Evolutionary conservation across 1,140 invertebrate species (phyloP).

Genomic region (Lepidotrigona ventralis): DNA sequence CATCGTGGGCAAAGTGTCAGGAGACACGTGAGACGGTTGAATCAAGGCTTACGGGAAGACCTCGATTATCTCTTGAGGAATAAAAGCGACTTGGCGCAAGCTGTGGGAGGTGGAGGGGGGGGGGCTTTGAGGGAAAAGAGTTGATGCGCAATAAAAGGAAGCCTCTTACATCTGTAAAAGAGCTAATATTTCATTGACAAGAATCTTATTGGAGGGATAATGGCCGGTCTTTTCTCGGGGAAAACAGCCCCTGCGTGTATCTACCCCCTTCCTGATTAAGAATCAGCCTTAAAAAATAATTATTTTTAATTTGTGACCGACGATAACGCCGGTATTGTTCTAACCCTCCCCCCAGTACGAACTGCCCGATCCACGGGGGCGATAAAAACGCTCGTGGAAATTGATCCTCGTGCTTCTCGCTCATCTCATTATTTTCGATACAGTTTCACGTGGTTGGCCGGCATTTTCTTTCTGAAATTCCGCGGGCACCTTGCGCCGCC

Average conservation of each 20-base stretch:
- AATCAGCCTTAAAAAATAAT: conserved; percentile 79
- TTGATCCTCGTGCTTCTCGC: conserved; percentile 71
- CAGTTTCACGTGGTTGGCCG: conserved; percentile 72
- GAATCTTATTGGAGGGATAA: conserved; percentile 78
- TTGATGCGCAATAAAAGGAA: conserved; percentile 73
- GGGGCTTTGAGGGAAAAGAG: conserved; percentile 74
- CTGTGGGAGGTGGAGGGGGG: conserved; percentile 53
- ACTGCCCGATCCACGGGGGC: conserved; percentile 2
- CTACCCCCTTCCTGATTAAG: conserved; percentile 71
- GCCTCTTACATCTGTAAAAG: conserved; percentile 74
- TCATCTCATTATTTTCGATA: conserved; percentile 75
- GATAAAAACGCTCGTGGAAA: conserved; percentile 48
- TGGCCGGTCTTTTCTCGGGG: conserved; percentile 74
- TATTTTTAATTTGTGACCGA: conserved; percentile 80
- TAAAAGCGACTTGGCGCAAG: conserved; percentile 52
- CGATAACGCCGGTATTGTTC: conserved; percentile 76
- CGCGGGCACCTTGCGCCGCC: background rate
- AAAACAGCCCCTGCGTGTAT: conserved; percentile 49
- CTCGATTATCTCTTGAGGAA: conserved; percentile 52
- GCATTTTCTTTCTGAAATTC: conserved; percentile 64
- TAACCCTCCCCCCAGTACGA: conserved; percentile 30
- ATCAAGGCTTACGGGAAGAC: conserved; percentile 53
- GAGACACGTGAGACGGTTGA: conserved; percentile 39
- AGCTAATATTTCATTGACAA: conserved; percentile 81
- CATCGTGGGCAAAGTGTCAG: background rate